A percentile compares a stretch with the other conserved stretches of the same genome.
phyloP scores from a whole-genome alignment of 2,888 invertebrate genomes.

The Calliphora vomitoria region DNA sequence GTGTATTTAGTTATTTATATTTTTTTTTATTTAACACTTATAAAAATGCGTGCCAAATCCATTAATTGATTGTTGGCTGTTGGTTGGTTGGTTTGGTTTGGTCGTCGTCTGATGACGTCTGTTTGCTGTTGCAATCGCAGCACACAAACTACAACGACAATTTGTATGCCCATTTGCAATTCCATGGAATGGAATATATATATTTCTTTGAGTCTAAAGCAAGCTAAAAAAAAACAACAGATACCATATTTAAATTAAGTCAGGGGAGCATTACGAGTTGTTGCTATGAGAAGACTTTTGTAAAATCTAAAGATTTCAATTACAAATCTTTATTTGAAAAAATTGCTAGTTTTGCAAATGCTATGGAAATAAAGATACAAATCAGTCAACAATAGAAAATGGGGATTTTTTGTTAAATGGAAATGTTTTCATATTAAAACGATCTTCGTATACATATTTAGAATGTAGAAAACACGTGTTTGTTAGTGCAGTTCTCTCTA shows the following conservation, averaged over 20 bases:
- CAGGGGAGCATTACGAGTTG: not conserved
- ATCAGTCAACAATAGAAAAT: not conserved
- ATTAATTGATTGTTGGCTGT: conserved; percentile 55
- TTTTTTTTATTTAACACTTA: conserved; percentile 41
- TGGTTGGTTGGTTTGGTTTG: not conserved
- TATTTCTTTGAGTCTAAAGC: not conserved
- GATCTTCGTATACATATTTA: not conserved
- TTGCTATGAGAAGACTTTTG: not conserved
- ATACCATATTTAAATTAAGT: not conserved
- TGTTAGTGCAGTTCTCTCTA: too few species aligned
- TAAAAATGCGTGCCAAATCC: conserved; percentile 58
- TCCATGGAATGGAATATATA: not conserved
- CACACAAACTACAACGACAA: not conserved
- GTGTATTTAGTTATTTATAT: not conserved
- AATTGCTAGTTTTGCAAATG: not conserved
- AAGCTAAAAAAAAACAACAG: not conserved
- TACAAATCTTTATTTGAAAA: not conserved
- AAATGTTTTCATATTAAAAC: too few species aligned
- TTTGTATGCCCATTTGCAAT: conserved; percentile 17
- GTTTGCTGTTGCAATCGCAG: conserved; percentile 15
- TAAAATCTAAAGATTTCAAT: not conserved
- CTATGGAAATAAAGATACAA: not conserved
- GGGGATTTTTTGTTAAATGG: too few species aligned
- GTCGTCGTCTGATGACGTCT: conserved; percentile 17
- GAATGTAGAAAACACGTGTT: not conserved